Conservation (phyloP, 2,888 invertebrate species). For the Psococerastis gibbosa region DNA sequence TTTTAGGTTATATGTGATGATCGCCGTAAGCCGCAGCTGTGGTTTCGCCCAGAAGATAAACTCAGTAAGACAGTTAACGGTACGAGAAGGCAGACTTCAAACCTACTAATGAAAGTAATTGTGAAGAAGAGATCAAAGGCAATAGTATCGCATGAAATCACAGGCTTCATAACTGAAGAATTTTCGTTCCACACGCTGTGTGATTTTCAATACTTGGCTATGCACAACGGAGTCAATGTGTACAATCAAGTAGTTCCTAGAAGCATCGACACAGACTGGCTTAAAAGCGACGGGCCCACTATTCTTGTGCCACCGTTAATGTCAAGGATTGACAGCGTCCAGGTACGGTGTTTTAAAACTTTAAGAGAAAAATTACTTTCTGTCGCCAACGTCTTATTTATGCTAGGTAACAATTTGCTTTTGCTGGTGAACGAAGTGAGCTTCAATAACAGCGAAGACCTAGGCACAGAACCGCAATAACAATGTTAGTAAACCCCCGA, state of each 20-base stretch:
- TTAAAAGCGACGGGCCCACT: slow-evolving; percentile 35
- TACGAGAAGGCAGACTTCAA: slow-evolving; percentile 42
- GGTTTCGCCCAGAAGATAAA: slow-evolving; percentile 62
- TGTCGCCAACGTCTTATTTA: no score
- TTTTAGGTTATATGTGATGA: slow-evolving; percentile 31
- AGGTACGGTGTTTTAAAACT: no score
- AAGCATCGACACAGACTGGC: slow-evolving; percentile 36
- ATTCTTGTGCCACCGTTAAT: slow-evolving; percentile 62
- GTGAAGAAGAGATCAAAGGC: slow-evolving; percentile 31
- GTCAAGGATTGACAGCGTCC: slow-evolving; percentile 47
- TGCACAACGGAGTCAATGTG: slow-evolving; percentile 29
- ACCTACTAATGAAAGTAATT: slow-evolving; percentile 54
- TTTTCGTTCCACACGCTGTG: slow-evolving; percentile 60
- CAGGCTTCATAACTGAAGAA: slow-evolving; percentile 37
- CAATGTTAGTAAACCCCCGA: no score
- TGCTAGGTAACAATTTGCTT: no score
- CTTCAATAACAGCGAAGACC: no score
- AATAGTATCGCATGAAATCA: slow-evolving; percentile 25
- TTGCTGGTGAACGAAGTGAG: no score
- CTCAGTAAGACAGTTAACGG: slow-evolving; percentile 61
- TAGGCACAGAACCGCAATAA: no score
- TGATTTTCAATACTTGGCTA: slow-evolving; percentile 84
- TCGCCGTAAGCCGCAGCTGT: slow-evolving; percentile 48
- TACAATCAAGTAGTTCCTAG: slow-evolving; percentile 43
- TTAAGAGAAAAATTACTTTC: no score